These are phyloP conservation scores for Scomberomorus guttatus DNA, from an alignment of 2,797 vertebrate species.

Conservation along the genomic window DNA sequence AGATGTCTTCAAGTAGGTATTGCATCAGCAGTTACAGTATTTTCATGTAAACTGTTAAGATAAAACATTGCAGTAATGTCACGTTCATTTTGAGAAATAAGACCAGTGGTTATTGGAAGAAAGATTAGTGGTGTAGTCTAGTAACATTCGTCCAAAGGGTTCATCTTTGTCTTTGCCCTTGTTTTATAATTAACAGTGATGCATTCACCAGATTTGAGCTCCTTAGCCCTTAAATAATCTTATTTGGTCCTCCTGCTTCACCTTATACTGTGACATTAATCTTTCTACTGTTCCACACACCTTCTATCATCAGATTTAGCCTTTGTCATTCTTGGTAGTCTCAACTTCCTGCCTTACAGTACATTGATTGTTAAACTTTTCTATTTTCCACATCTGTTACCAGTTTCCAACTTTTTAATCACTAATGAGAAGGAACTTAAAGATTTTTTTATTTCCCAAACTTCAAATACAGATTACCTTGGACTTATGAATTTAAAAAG, in stretches of 20 bases:
- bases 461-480: not conserved
- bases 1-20: constrained; percentile 52
- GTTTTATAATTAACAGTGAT: not conserved
- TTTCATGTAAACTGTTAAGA: constrained; percentile 50
- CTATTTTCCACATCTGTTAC: no score
- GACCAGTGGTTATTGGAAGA: not conserved
- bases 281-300: constrained; percentile 1
- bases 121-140: not conserved
- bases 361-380: no score
- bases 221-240: not conserved
- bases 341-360: no score
- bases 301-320: not conserved
- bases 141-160: not conserved
- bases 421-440: no score
- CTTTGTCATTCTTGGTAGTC: no score
- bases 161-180: not conserved
- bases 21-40: constrained; percentile 46
- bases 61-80: not conserved
- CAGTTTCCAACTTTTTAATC: no score
- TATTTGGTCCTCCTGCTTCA: not conserved
- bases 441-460: not conserved
- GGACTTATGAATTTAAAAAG: not conserved
- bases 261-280: not conserved
- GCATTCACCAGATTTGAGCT: not conserved
- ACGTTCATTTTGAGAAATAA: not conserved